A percentile compares a stretch with the other conserved stretches of the same genome.
Conservation (phyloP, 2,797 vertebrate genomes). For the Delichon dasypus region DNA sequence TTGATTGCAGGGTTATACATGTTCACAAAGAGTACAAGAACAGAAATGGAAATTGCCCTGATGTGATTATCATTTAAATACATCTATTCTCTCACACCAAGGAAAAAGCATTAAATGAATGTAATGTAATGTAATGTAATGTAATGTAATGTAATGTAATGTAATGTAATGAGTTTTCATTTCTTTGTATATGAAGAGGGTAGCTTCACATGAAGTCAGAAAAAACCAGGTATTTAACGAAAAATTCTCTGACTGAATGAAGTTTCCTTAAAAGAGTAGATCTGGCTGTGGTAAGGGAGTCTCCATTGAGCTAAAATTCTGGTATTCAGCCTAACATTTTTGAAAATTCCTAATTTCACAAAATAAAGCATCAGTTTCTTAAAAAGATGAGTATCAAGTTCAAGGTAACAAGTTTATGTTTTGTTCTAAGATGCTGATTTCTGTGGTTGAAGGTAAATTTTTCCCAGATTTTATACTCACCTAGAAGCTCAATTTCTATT, state of each 20-base stretch:
- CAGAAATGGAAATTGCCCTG: constrained; percentile 17
- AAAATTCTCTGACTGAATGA: background rate
- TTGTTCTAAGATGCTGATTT: background rate
- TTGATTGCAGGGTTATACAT: constrained; percentile 34
- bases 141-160: background rate
- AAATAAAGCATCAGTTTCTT: background rate
- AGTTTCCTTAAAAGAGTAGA: background rate
- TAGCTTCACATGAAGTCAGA: background rate
- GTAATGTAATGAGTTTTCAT: background rate
- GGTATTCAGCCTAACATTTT: background rate
- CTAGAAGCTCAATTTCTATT: background rate
- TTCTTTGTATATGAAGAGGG: background rate
- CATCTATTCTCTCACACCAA: background rate
- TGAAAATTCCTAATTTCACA: background rate
- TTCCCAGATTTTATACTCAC: background rate
- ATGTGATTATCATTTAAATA: constrained; percentile 43
- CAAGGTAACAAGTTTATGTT: background rate
- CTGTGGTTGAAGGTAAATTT: background rate
- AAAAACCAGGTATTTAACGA: background rate
- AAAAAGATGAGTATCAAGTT: background rate
- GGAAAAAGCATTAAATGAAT: constrained; percentile 24
- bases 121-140: background rate
- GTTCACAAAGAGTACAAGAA: constrained; percentile 15
- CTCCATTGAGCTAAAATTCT: background rate
- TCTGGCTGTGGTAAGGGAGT: background rate